A percentile compares a stretch with the other conserved stretches of the same genome.
Evolutionary conservation across 2,888 invertebrate species (phyloP).

Genomic region (Lasius platythorax): DNA sequence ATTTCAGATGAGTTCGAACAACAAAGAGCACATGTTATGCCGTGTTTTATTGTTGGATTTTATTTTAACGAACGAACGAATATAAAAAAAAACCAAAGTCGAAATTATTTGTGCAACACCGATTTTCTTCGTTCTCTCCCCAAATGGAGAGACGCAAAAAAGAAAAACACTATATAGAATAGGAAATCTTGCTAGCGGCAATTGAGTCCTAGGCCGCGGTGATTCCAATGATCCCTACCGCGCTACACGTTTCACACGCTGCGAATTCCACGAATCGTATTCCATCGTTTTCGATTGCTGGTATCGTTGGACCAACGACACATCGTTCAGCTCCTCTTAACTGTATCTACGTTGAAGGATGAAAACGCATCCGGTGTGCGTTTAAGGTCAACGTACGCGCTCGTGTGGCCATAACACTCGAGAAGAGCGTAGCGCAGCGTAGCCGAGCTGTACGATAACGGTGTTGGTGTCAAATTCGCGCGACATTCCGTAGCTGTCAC

Average conservation of each 20-base stretch:
- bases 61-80: background rate
- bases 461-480: slow-evolving; percentile 57
- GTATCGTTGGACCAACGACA: slow-evolving; percentile 2
- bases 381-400: slow-evolving; percentile 73
- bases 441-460: slow-evolving; percentile 32
- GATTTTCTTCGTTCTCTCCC: background rate
- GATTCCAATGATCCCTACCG: background rate
- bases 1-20: background rate
- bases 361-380: slow-evolving; percentile 39
- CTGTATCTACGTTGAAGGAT: background rate
- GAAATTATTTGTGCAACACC: background rate
- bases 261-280: slow-evolving; percentile 18
- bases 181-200: background rate
- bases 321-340: background rate
- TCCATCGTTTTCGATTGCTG: slow-evolving; percentile 21
- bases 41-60: background rate
- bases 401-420: slow-evolving; percentile 17
- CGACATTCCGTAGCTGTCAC: slow-evolving; percentile 65
- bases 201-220: background rate
- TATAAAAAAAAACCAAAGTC: background rate
- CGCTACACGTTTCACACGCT: slow-evolving; percentile 4
- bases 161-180: background rate
- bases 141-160: slow-evolving; percentile 10
- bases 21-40: background rate
- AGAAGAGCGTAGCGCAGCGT: background rate